phyloP scores from a whole-genome alignment of 2,113 vertebrate genomes.

The Melanostigma gelatinosum region DNA sequence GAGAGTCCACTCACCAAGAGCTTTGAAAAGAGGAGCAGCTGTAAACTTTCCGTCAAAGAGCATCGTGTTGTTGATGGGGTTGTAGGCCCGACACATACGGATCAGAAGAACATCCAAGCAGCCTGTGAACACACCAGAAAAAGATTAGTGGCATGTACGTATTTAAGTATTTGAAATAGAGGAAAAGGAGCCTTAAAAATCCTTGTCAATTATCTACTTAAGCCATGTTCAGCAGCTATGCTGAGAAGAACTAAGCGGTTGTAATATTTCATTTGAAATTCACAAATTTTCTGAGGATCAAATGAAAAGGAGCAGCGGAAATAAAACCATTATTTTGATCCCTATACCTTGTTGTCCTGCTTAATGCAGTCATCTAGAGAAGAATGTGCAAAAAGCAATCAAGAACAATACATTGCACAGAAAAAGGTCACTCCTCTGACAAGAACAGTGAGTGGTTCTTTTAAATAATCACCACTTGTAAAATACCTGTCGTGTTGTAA shows the following conservation, averaged over 20 bases:
- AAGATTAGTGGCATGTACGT: not conserved
- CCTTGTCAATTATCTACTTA: not conserved
- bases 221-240: too few relatives aligned
- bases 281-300: not conserved
- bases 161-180: not conserved
- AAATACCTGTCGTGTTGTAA: not conserved
- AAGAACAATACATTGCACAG: not conserved
- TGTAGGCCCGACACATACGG: conserved; percentile 90
- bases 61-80: conserved; percentile 90
- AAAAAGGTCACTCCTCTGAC: not conserved
- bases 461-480: not conserved
- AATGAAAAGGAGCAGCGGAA: not conserved
- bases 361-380: not conserved
- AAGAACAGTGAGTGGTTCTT: not conserved
- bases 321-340: not conserved
- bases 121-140: conserved; percentile 76
- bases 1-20: conserved; percentile 85
- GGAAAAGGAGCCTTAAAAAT: not conserved
- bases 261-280: not conserved
- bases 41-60: conserved; percentile 92
- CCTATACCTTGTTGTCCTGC: not conserved
- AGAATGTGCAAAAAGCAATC: not conserved
- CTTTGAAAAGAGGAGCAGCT: conserved; percentile 88
- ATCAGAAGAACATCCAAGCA: conserved; percentile 92
- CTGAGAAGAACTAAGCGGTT: not conserved